Evolutionary conservation across 2,888 invertebrate species (phyloP).

Genomic region (Agrochola circellaris): DNA sequence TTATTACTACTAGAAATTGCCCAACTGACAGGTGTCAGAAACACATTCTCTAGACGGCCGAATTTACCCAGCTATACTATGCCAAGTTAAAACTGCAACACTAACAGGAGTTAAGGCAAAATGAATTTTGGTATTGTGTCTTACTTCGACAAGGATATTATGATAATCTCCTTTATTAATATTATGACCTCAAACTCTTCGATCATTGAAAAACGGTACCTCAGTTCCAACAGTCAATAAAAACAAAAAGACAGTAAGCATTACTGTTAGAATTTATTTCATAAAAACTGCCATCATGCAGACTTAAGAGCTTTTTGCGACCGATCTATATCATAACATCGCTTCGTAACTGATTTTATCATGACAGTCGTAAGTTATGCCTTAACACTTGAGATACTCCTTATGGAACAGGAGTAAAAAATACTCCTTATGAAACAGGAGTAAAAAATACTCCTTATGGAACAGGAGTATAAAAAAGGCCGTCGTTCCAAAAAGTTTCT

Average conservation of each 20-base stretch:
- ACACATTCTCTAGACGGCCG: too few species aligned
- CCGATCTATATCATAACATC: constrained; percentile 39
- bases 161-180: background rate
- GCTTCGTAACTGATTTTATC: constrained; percentile 33
- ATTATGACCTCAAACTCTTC: too few species aligned
- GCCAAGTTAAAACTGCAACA: too few species aligned
- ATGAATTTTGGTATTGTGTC: too few species aligned
- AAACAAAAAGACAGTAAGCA: background rate
- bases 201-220: background rate
- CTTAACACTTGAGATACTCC: constrained; percentile 5
- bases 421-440: too few species aligned
- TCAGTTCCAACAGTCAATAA: background rate
- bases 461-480: background rate
- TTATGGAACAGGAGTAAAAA: background rate
- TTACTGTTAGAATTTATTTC: constrained; percentile 7
- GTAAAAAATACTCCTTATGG: background rate
- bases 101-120: too few species aligned
- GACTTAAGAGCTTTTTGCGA: constrained; percentile 17
- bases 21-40: too few species aligned
- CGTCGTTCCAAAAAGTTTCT: background rate
- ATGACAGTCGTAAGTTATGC: background rate
- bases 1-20: too few species aligned
- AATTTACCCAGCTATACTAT: background rate
- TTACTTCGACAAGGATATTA: background rate
- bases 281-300: constrained; percentile 21